Conservation (phyloP, 2,113 vertebrate species). For the Sander lucioperca region DNA sequence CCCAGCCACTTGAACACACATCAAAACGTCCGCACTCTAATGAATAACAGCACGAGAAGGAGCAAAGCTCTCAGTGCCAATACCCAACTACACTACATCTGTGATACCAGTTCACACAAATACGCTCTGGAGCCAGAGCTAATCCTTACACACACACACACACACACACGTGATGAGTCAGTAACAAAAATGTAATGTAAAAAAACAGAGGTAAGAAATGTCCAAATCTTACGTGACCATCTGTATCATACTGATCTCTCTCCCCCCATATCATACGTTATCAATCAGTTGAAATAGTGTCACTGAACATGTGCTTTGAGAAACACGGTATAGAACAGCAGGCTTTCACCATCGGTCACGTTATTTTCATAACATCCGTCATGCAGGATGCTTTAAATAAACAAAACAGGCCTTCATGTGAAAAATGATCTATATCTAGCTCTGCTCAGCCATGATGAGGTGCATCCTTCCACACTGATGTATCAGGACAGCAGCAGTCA, state of each 20-base stretch:
- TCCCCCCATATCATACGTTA: neutral
- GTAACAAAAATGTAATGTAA: neutral
- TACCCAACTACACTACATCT: too few relatives aligned
- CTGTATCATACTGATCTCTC: neutral
- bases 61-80: too few relatives aligned
- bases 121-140: too few relatives aligned
- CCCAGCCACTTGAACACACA: too few relatives aligned
- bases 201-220: neutral
- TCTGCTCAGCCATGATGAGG: constrained; percentile 26
- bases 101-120: too few relatives aligned
- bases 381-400: constrained; percentile 18
- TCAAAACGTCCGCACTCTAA: too few relatives aligned
- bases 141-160: neutral
- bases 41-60: too few relatives aligned
- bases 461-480: constrained; percentile 43
- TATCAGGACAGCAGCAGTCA: constrained; percentile 22
- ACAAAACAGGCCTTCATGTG: constrained; percentile 24
- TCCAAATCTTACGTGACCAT: neutral
- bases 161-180: neutral
- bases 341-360: neutral
- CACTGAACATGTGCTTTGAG: neutral
- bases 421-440: constrained; percentile 13
- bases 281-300: neutral
- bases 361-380: neutral
- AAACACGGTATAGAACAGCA: neutral